These are phyloP conservation scores for Cyprinus carpio DNA, from an alignment of 2,113 vertebrate species.

Conservation along the genomic window DNA sequence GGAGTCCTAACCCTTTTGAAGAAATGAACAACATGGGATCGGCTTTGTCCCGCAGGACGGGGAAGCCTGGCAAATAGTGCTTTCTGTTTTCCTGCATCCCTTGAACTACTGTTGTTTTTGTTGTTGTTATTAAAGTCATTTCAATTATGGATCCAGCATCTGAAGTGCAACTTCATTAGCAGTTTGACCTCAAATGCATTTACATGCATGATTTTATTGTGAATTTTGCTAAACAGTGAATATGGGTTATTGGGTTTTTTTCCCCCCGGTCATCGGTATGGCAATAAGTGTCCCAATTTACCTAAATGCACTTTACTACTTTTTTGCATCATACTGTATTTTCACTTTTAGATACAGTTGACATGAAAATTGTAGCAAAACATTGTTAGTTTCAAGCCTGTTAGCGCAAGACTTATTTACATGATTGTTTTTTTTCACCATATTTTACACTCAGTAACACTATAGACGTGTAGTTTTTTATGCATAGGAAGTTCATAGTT, in stretches of 20 bases:
- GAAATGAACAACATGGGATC: not conserved
- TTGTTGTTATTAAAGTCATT: not conserved
- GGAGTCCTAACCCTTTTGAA: constrained; percentile 35
- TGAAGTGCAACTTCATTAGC: not conserved
- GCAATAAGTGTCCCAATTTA: too few relatives aligned
- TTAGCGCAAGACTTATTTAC: not conserved
- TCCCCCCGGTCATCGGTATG: too few relatives aligned
- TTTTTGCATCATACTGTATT: not conserved
- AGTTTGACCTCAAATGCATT: not conserved
- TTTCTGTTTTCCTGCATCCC: not conserved
- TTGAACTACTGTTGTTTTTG: not conserved
- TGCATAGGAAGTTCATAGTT: too few relatives aligned
- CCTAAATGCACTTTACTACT: too few relatives aligned
- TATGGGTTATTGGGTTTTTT: too few relatives aligned
- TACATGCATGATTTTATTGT: not conserved
- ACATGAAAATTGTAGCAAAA: not conserved
- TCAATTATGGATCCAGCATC: not conserved
- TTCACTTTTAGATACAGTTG: not conserved
- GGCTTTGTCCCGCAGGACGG: not conserved
- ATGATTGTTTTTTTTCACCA: not conserved
- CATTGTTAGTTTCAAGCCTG: not conserved
- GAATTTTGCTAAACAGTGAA: too few relatives aligned
- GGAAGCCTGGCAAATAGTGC: not conserved
- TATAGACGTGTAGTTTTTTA: not conserved
- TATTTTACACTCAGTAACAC: not conserved